Evolutionary conservation across 2,797 vertebrate genomes (phyloP).

Genomic region (Pseudomugil tenellus): DNA sequence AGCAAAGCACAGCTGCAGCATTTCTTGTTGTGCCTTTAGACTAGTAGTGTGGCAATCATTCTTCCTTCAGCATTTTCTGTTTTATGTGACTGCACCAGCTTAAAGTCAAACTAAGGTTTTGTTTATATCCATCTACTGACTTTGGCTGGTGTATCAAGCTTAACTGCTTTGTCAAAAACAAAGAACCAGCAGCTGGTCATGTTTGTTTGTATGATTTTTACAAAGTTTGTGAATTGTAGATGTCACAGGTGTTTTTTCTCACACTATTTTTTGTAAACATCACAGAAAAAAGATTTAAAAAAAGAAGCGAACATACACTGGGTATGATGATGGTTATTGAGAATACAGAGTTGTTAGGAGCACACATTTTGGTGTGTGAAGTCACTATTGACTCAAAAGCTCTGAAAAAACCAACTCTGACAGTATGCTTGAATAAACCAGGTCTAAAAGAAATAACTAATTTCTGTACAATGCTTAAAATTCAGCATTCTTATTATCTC

Average conservation of each 20-base stretch:
- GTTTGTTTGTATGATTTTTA: conserved; percentile 16
- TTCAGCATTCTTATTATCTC: too few relatives aligned
- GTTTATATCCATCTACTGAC: not conserved
- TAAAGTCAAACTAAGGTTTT: conserved; percentile 18
- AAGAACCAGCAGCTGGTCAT: conserved; percentile 12
- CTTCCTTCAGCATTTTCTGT: conserved; percentile 8
- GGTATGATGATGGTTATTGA: too few relatives aligned
- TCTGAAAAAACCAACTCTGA: not conserved
- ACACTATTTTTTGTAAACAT: conserved; percentile 20
- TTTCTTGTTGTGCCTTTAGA: conserved; percentile 12
- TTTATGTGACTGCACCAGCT: conserved; percentile 8
- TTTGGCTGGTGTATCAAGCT: conserved; percentile 26
- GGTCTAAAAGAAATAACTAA: not conserved
- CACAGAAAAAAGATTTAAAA: conserved; percentile 1
- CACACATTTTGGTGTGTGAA: not conserved
- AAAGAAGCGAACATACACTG: conserved; percentile 2
- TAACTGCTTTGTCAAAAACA: conserved; percentile 22
- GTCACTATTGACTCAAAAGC: not conserved
- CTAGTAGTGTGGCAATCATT: conserved; percentile 21
- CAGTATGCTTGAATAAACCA: not conserved
- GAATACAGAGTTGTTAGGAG: not conserved
- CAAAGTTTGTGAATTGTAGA: conserved; percentile 24
- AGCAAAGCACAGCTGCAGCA: conserved; percentile 4
- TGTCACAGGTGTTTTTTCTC: conserved; percentile 9
- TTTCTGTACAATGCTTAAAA: not conserved